Conservation (phyloP, 2,888 invertebrate species). For the Clostera curtula region DNA sequence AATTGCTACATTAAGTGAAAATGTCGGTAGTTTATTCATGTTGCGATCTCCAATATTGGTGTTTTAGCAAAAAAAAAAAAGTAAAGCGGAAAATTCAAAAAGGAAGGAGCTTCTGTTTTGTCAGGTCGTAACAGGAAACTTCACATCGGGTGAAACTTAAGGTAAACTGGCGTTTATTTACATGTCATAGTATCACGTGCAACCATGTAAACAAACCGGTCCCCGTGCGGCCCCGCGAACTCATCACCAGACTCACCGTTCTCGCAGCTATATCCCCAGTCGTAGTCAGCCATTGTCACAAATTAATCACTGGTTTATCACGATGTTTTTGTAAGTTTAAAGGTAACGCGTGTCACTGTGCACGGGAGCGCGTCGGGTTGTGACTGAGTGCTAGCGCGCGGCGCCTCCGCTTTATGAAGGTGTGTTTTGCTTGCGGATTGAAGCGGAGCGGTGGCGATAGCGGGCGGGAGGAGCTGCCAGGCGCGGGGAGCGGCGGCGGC, state of each 20-base stretch:
- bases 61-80: no score
- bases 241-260: conserved; percentile 74
- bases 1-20: no score
- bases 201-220: conserved; percentile 70
- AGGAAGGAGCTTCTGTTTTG: no score
- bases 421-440: conserved; percentile 31
- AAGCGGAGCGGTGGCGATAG: conserved; percentile 33
- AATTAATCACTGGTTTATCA: conserved; percentile 27
- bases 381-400: conserved; percentile 62
- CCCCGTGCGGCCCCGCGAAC: conserved; percentile 26
- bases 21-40: no score
- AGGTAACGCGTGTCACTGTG: conserved; percentile 47
- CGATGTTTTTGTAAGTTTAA: conserved; percentile 20
- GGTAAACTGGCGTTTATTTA: conserved; percentile 31
- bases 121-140: no score
- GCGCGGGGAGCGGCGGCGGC: conserved; percentile 20
- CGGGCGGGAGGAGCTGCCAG: conserved; percentile 18
- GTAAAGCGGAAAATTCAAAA: no score
- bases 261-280: conserved; percentile 76
- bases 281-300: conserved; percentile 58
- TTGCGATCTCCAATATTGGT: no score
- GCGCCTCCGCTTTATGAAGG: conserved; percentile 53
- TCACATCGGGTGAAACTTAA: no score
- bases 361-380: conserved; percentile 52
- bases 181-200: conserved; percentile 58